Conservation (phyloP, 2,797 vertebrate genomes). For the Coregonus sp. region DNA sequence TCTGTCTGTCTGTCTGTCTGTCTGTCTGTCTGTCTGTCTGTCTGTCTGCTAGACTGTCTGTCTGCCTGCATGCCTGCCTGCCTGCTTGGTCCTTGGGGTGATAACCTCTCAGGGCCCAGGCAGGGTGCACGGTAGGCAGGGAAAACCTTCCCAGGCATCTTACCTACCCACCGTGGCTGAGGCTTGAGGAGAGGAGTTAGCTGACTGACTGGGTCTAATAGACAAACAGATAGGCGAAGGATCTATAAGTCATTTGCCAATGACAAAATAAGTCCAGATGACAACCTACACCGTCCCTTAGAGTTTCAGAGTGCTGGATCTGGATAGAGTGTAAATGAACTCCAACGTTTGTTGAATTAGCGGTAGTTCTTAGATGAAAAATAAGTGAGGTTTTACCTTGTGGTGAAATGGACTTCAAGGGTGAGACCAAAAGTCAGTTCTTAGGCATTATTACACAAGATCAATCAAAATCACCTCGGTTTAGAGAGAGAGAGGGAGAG, state of each 20-base stretch:
- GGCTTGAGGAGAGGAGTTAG: not conserved
- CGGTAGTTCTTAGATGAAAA: conserved; percentile 44
- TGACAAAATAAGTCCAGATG: conserved; percentile 10
- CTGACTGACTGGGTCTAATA: not conserved
- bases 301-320: not conserved
- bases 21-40: not conserved
- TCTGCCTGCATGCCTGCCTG: no score
- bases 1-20: no score
- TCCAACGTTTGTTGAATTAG: conserved; percentile 51
- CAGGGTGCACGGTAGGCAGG: not conserved
- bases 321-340: conserved; percentile 32
- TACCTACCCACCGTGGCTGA: not conserved
- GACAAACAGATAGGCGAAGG: not conserved
- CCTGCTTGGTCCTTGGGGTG: not conserved
- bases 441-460: conserved; percentile 45
- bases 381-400: conserved; percentile 16
- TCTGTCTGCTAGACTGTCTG: not conserved
- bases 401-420: conserved; percentile 40
- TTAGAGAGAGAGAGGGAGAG: conserved; percentile 40
- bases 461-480: conserved; percentile 36
- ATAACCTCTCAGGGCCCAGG: not conserved
- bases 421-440: conserved; percentile 45
- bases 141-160: conserved; percentile 5
- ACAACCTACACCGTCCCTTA: conserved; percentile 13
- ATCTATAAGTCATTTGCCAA: not conserved